Evolutionary conservation across 2,113 vertebrate species (phyloP), one percentile per base, ranked within the genome.

Genomic region (Myxocyprinus asiaticus): DNA sequence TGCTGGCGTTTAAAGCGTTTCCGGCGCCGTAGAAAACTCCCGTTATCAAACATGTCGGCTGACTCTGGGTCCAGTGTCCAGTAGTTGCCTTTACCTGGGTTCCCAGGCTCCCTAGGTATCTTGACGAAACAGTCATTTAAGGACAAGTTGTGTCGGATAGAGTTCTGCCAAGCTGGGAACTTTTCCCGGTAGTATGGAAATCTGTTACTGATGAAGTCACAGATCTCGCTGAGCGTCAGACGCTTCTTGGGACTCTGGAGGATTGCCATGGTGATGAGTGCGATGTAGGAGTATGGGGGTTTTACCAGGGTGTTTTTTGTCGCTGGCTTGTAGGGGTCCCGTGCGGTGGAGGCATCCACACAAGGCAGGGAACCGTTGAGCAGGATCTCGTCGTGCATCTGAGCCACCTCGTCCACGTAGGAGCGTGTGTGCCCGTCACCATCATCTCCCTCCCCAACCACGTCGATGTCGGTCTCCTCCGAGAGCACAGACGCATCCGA

Each of bases 1-100:
- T 95, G 95, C 90, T 96, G 96, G 70, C 96, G 86, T 89, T 97
- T 97, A 91, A 98, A 98, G 87, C 96, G 95, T 84, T 98, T 98
- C 87, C 96, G 90, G 48, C 96, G 89, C 76, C 95, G 86, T 82
- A 96, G 89, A 88, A 97, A 97, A 87, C 94, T 95, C 78, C 96
- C 95, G 90, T 96, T 96, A 92, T 96, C 95, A 76, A 96, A 96
- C 95, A 96, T 96, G 82, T 96, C 95, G 6, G 95, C 95, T 5
- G 95, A 96, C 88, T 96, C 95, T 10, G 95, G 95, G 91, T 96
- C 95, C 82, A 96, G 86, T 9, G 95, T 96, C 95, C 95, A 96
- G 91, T 96, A 96, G 92, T 96, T 96, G 79, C 95, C 95, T 77
- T 96, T 96, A 15, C 95, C 95, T 0, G 95, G 95, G 85, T 96